Base-by-base conservation (phyloP, 53 echinoderm and acorn worm species). In the Henricia sp. region DNA sequence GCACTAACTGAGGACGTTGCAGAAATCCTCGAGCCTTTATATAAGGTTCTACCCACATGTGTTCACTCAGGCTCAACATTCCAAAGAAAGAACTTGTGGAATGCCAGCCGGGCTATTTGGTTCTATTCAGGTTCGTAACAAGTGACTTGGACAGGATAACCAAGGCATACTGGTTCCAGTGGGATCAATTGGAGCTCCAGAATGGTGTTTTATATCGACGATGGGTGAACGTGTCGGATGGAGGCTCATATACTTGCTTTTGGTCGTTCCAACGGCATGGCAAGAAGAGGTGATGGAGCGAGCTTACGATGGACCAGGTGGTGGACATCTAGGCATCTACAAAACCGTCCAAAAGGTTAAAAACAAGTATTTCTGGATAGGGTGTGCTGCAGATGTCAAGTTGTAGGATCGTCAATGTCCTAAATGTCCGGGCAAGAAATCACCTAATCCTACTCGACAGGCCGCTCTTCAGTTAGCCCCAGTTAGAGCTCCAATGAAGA, bases 241-340 rank as follows among this genome's bases (percentile, higher is more conserved):
- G 69, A 41, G 56, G 64, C 27, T 53, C 55, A 20, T 23, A 51
- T 30, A n/a, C n/a, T 56, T 51, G 42, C 42, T 84, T 28, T 20
- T 89, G 39, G 84, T 89, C 1, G 75, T 84, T 20, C 84, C 84
- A 20, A 52, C 12, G 17, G 42, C 42, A 20, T 24, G 10, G 11
- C 65, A 60, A 42, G 32, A 72, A 25, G 63, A 83, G 20, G 38
- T 83, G 19, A 57, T 88, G 51, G 43, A 58, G 34, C 69, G 70
- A 71, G 52, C 89, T 16, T 83, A 83, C 74, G 86, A 91, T 65
- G 52, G 43, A 1, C 67, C 38, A 24, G 44, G 60, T 8, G 60
- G 82, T 33, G 91, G 86, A 43, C 91, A 86, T 53, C 44, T 82
- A 14, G 90, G 85, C 10, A 59, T 77, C 13, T 82, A 63, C 43